A percentile compares a stretch with the other conserved stretches of the same genome.
phyloP scores from a whole-genome alignment of 1,140 invertebrate genomes.

The Zophobas morio region DNA sequence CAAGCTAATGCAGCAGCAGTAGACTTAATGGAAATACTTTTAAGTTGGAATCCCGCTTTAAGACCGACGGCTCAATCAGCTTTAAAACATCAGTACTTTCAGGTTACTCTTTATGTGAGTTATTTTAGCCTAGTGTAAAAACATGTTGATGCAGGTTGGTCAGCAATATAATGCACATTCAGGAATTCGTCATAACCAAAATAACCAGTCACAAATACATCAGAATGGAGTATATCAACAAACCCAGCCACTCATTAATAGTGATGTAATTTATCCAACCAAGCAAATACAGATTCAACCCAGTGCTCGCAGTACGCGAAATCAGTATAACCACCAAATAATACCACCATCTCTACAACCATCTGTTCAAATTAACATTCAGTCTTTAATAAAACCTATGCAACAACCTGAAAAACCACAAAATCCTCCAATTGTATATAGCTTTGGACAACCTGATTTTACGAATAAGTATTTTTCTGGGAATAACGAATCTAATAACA shows the following conservation, averaged over 20 bases:
- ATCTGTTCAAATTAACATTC: slow-evolving; percentile 63
- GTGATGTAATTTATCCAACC: slow-evolving; percentile 26
- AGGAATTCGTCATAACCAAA: slow-evolving; percentile 35
- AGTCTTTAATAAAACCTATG: slow-evolving; percentile 63
- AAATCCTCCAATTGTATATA: slow-evolving; percentile 65
- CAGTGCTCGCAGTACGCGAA: slow-evolving; percentile 16
- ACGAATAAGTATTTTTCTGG: slow-evolving; percentile 61
- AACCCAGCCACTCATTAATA: slow-evolving; percentile 16
- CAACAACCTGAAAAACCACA: slow-evolving; percentile 58
- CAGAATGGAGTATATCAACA: slow-evolving; percentile 4
- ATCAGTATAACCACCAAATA: slow-evolving; percentile 38
- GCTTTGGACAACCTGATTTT: slow-evolving; percentile 64
- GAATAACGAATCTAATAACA: slow-evolving; percentile 60
- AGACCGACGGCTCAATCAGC: slow-evolving; percentile 92
- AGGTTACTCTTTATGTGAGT: slow-evolving; percentile 69
- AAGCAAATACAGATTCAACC: slow-evolving; percentile 31
- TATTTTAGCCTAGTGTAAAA: neutral
- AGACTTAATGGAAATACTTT: slow-evolving; percentile 87
- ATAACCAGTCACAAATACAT: neutral
- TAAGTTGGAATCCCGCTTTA: slow-evolving; percentile 94
- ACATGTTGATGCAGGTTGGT: slow-evolving; percentile 56
- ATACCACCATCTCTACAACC: slow-evolving; percentile 51
- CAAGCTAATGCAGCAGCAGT: slow-evolving; percentile 89
- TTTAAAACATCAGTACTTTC: slow-evolving; percentile 88
- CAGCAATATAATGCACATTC: slow-evolving; percentile 60